Evolutionary conservation across 2,797 vertebrate species (phyloP), one percentile per base, ranked within the genome.

Genomic region (Catharus ustulatus): DNA sequence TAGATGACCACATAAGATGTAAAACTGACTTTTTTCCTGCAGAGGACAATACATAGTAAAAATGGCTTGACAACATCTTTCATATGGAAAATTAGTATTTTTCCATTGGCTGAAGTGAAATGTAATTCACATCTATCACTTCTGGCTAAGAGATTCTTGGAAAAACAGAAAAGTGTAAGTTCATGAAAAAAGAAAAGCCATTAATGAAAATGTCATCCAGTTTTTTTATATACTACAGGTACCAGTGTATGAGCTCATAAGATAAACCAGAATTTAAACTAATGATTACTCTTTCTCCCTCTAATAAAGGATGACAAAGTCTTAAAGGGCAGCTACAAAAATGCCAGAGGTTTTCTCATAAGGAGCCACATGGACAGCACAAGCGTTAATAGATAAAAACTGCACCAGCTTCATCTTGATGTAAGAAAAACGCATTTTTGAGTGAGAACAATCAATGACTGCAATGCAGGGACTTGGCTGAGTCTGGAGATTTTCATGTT

Each of bases 401-500:
- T 75, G 13, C 32, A 87, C 5, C 11, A 72, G 75, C 68, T 82
- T 87, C 29, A 61, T 55, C 46, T 42, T 48, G 24, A 68, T 1
- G 0, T 7, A 62, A 68, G 16, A 71, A 62, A 73, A 30, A 18
- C 11, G 38, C 3, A 6, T 16, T 15, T 59, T 77, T 81, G 21
- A 75, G 49, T 17, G 42, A 67, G 40, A 83, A 46, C 19, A 49
- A 78, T 18, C 43, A 42, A 29, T 11, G 45, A 75, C 27, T 36
- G 30, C 21, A 75, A 72, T 0, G 3, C 18, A 72, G 29, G 17
- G 13, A 67, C 22, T 32, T 0, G 0, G 34, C 1, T 40, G 21
- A 91, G 23, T 55, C 9, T 72, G 30, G 22, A 82, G 30, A 51
- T 82, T 68, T 87, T 85, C 45, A 64, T 68, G 45, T 11, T 68